A percentile compares a stretch with the other conserved stretches of the same genome.
These are phyloP conservation scores for Willowsia nigromaculata DNA, from an alignment of 2,888 invertebrate genomes.

Conservation along the genomic window DNA sequence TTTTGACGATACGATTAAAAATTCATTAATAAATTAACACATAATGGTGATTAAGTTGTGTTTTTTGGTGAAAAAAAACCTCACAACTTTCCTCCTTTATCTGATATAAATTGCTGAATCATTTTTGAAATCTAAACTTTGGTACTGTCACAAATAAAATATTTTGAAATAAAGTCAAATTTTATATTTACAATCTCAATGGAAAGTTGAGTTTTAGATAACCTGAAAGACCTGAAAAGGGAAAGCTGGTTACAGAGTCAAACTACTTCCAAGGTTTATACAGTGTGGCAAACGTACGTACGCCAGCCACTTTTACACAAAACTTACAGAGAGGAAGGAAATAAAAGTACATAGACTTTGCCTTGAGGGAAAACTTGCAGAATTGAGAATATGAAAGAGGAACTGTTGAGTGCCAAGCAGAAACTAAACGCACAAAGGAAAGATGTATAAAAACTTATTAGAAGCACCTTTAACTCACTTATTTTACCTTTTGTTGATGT, in stretches of 20 bases:
- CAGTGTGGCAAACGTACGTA: not conserved
- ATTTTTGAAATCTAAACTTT: no score
- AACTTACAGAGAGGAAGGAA: not conserved
- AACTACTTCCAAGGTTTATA: not conserved
- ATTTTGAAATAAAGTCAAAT: no score
- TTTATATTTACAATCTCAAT: no score
- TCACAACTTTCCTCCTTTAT: no score
- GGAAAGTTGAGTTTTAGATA: no score
- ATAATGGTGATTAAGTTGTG: no score
- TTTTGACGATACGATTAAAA: no score
- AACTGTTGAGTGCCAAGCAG: conserved; percentile 33
- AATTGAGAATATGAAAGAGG: conserved; percentile 20
- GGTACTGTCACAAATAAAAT: no score
- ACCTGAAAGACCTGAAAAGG: no score
- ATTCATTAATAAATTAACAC: no score
- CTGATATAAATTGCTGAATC: no score
- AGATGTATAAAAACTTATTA: conserved; percentile 15
- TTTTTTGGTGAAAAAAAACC: no score
- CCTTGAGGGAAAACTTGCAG: conserved; percentile 25
- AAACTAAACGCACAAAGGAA: not conserved
- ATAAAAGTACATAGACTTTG: not conserved
- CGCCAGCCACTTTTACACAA: not conserved
- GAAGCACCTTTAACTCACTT: not conserved
- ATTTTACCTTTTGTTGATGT: conserved; percentile 35
- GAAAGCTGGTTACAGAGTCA: not conserved